Percentiles rank a stretch among this genome's conserved stretches.
These are phyloP conservation scores for Coelinius sp. DNA, from an alignment of 2,888 invertebrate genomes.

Conservation along the genomic window DNA sequence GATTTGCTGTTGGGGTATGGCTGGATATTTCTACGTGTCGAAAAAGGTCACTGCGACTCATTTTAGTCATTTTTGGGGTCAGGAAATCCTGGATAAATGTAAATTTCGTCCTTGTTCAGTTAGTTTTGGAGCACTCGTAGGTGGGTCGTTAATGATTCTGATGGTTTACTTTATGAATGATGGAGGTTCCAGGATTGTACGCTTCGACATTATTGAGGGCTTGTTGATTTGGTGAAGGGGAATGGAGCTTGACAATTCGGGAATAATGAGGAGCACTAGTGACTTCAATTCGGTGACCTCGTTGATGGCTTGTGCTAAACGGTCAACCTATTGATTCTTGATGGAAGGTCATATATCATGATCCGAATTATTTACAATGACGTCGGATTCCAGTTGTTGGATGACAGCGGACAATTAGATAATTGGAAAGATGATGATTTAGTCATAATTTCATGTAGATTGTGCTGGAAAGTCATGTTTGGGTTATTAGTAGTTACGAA, in stretches of 20 bases:
- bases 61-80: too few relatives aligned
- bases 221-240: neutral
- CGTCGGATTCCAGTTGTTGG: neutral
- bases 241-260: neutral
- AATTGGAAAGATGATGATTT: neutral
- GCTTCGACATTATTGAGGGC: neutral
- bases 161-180: neutral
- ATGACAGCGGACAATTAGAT: neutral
- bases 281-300: neutral
- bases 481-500: neutral
- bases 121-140: neutral
- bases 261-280: neutral
- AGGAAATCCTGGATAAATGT: neutral
- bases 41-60: too few relatives aligned
- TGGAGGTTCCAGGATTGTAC: neutral
- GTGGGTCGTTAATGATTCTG: neutral
- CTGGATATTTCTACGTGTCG: neutral
- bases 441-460: neutral
- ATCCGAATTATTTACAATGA: neutral
- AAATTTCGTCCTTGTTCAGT: neutral
- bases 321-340: constrained; percentile 1
- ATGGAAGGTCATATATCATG: neutral
- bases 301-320: neutral
- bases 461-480: neutral
- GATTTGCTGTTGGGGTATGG: neutral